Conservation (phyloP, 2,113 vertebrate species). For the Heterotilapia buettikoferi region DNA sequence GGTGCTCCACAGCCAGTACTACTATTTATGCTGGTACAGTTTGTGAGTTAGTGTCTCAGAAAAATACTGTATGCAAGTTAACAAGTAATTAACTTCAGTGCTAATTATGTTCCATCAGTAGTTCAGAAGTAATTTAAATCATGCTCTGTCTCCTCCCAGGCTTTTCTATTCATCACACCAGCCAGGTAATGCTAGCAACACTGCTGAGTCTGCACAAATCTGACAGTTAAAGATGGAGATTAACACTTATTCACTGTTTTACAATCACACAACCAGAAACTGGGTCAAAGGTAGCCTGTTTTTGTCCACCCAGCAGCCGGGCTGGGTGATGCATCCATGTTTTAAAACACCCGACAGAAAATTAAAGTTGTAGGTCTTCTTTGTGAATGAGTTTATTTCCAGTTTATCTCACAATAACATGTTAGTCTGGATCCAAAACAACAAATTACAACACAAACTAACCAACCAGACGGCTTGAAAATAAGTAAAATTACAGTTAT, state of each 20-base stretch:
- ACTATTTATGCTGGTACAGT: slow-evolving; percentile 5
- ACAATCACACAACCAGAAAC: not conserved
- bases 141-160: not conserved
- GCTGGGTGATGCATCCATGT: not conserved
- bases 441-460: not conserved
- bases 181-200: not conserved
- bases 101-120: not conserved
- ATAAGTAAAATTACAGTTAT: not conserved
- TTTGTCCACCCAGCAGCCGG: not conserved
- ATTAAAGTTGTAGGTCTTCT: not conserved
- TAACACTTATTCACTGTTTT: not conserved
- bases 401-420: not conserved
- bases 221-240: not conserved
- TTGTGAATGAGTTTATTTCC: not conserved
- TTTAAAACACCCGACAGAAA: not conserved
- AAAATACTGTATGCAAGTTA: not conserved
- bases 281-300: not conserved
- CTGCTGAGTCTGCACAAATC: not conserved
- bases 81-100: not conserved
- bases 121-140: not conserved
- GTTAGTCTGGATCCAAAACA: not conserved
- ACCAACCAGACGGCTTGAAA: not conserved
- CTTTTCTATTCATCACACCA: not conserved
- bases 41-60: not conserved
- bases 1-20: slow-evolving; percentile 12